phyloP scores from a whole-genome alignment of 1,140 invertebrate genomes.

The Tetragnatha versicolor region DNA sequence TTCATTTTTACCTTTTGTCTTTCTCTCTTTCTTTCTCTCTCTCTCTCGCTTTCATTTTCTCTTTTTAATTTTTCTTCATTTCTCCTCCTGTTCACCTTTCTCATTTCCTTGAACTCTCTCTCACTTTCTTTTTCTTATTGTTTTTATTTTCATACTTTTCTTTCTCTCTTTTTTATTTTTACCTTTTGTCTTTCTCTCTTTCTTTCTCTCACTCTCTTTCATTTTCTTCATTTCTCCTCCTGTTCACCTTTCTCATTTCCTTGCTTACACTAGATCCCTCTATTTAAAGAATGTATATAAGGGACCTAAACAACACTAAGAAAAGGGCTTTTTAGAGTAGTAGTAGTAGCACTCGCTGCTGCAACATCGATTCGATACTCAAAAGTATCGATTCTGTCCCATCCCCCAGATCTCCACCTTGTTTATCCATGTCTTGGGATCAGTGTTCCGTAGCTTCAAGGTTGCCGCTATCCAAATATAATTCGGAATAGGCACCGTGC shows the following conservation, averaged over 20 bases:
- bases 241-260: neutral
- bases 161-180: neutral
- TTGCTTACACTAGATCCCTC: neutral
- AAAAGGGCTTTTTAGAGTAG: no score
- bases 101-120: neutral
- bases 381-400: no score
- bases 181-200: neutral
- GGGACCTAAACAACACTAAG: no score
- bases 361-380: no score
- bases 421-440: no score
- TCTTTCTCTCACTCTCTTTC: slow-evolving; percentile 4
- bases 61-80: neutral
- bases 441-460: no score
- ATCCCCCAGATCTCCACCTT: no score
- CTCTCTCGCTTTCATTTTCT: neutral
- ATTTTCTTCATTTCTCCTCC: neutral
- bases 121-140: neutral
- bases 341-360: no score
- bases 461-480: no score
- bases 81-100: neutral
- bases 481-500: no score
- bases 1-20: neutral
- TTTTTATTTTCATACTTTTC: neutral
- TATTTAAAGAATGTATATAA: no score
- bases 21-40: slow-evolving; percentile 18